Base-by-base conservation (phyloP, 2,113 vertebrate genomes). In the Morphnarchus princeps region DNA sequence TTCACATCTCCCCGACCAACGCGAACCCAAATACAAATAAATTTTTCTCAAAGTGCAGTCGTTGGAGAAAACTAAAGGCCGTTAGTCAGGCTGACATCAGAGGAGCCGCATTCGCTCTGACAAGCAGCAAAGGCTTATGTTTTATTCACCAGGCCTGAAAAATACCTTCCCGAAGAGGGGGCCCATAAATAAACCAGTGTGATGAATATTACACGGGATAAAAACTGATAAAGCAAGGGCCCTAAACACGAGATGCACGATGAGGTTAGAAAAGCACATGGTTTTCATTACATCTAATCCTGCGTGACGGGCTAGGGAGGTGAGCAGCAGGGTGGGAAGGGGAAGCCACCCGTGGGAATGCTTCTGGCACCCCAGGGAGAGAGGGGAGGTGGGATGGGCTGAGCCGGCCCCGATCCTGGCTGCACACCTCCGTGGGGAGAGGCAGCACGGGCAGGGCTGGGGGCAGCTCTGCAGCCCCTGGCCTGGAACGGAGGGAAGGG, bases 131-230 rank as follows among this genome's bases (percentile, higher is more conserved):
- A 98, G 96, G 95, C 98, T 98, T 95, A 98, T 98, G 98, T 99
- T 99, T 99, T 98, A 99, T 99, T 99, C 99, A 99, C 98, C 97
- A 98, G 97, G 95, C 98, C 98, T 98, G 98, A 98, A 98, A 98
- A 98, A 98, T 98, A 98, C 97, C 98, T 98, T 98, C 98, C 97
- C 94, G 59, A 95, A 88, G 96, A 97, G 97, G 96, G 94, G 95
- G 81, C 95, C 97, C 98, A 97, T 98, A 97, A 98, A 98, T 98
- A 98, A 98, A 96, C 96, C 97, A 96, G 97, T 11, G 79, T 98
- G 98, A 98, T 98, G 97, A 97, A 97, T 98, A 98, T 98, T 97
- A 97, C 95, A 94, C 94, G 9, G 95, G 96, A 97, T 97, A 96
- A 96, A 95, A 97, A 95, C 97, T 92, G 97, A 97, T 98, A 91